Percentiles rank a stretch among this genome's conserved stretches.
Evolutionary conservation across 1,140 invertebrate species (phyloP).

Genomic region (Lepeophtheirus salmonis): DNA sequence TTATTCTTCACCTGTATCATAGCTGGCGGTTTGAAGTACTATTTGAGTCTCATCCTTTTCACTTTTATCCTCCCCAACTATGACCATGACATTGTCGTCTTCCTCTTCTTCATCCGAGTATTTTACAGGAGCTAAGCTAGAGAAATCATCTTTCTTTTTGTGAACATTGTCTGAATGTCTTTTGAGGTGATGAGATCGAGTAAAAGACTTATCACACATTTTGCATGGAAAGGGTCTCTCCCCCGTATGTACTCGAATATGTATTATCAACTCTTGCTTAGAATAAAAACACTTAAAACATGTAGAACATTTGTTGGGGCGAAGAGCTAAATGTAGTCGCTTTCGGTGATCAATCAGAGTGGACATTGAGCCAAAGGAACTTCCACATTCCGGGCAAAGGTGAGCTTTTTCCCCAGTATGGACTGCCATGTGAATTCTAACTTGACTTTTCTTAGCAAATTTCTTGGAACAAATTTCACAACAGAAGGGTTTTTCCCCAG

Average conservation of each 20-base stretch:
- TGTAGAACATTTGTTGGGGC: background rate
- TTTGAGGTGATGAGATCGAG: background rate
- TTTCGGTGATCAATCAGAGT: background rate
- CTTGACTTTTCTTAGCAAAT: constrained; percentile 23
- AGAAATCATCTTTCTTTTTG: too few relatives aligned
- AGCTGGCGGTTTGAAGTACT: background rate
- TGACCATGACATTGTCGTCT: background rate
- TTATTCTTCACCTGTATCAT: background rate
- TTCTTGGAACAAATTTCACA: constrained; percentile 26
- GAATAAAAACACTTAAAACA: background rate
- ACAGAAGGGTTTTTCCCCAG: background rate
- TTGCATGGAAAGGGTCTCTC: constrained; percentile 30
- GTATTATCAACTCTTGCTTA: constrained; percentile 21
- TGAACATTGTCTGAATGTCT: background rate
- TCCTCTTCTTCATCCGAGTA: background rate
- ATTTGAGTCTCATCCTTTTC: constrained; percentile 7
- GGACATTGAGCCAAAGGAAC: constrained; percentile 21
- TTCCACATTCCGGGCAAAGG: constrained; percentile 29
- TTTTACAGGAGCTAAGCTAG: too few relatives aligned
- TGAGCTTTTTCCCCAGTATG: constrained; percentile 32
- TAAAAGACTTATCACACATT: constrained; percentile 27
- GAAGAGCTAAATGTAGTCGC: background rate
- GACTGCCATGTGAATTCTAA: constrained; percentile 25
- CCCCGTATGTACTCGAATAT: constrained; percentile 30
- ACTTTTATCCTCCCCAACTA: background rate